A percentile compares a stretch with the other conserved stretches of the same genome.
These are phyloP conservation scores for Habrosyne pyritoides DNA, from an alignment of 2,888 invertebrate genomes.

Conservation along the genomic window DNA sequence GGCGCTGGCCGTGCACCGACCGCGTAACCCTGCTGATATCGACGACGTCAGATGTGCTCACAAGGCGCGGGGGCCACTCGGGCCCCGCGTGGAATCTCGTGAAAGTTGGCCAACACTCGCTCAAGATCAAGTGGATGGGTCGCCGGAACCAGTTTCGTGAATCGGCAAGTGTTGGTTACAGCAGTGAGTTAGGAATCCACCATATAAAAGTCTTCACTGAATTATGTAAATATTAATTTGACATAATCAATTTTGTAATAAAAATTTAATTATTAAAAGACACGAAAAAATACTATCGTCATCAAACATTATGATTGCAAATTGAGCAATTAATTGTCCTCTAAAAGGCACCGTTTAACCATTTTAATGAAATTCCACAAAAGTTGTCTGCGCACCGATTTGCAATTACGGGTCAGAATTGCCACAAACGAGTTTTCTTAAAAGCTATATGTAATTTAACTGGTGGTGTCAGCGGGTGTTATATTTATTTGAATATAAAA, in stretches of 20 bases:
- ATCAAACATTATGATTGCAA: background rate
- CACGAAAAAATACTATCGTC: background rate
- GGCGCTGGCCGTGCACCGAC: constrained; percentile 11
- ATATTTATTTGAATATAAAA: background rate
- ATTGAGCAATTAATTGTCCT: constrained; percentile 3
- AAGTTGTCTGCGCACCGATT: background rate
- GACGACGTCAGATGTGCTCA: constrained; percentile 54
- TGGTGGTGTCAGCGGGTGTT: background rate
- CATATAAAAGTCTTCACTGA: constrained; percentile 33
- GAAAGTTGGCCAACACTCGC: constrained; percentile 77
- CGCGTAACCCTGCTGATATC: constrained; percentile 20
- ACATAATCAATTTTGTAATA: background rate
- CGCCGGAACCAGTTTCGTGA: constrained; percentile 61
- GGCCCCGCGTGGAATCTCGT: constrained; percentile 74
- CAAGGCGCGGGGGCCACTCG: constrained; percentile 36
- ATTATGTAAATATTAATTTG: background rate
- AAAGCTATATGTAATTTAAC: background rate
- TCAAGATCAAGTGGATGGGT: constrained; percentile 72
- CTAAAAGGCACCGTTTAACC: background rate
- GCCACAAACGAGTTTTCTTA: background rate
- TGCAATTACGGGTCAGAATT: constrained; percentile 6
- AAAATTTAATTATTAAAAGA: background rate
- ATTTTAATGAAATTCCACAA: constrained; percentile 1
- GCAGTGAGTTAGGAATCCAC: constrained; percentile 43
- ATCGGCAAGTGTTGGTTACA: constrained; percentile 68